Base-by-base conservation (phyloP, 2,113 vertebrate species). In the Pteruthius melanotis region DNA sequence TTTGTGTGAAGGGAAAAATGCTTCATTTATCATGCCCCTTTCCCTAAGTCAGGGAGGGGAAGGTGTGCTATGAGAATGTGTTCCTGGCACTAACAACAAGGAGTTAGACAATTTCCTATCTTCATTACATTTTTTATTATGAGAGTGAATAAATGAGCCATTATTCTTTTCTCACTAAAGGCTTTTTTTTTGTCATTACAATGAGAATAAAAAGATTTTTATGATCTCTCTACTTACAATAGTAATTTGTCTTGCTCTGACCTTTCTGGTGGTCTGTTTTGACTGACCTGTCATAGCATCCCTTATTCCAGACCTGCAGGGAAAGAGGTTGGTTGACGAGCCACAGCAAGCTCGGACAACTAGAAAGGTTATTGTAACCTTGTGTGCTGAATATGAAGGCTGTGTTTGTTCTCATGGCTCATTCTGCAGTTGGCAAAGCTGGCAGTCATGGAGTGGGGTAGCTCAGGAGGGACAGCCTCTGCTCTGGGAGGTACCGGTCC, bases 261-360 rank as follows among this genome's bases (percentile, higher is more conserved):
- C 90, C 84, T 95, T 94, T 80, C 61, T 92, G 70, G 54, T 84
- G 70, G n/a, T 81, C 74, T 89, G 64, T 90, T 93, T 91, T 91
- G 79, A 56, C 71, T 94, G 92, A 69, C 44, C 40, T 87, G 71
- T 65, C 33, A 28, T 49, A 65, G 54, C 52, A 28, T 69, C 52
- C 16, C 24, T 74, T 87, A 68, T 82, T 89, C 74, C 74, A 90
- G 61, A 80, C 63, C 71, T 81, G 68, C 59, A 81, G 71, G 70
- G 54, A 57, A 49, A 8, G 61, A 50, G 39, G 33, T 64, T 21
- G 40, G 49, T 15, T 88, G 83, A 22, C 11, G 11, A 82, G 53
- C 83, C 64, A 35, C 35, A 17, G 27, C 27, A 63, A 87, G 66
- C 39, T 60, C 6, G 3, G 35, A 30, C 1, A 4, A 15, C 56